Conservation (phyloP, 2,797 vertebrate genomes). For the Scolopax bukidnonensis region DNA sequence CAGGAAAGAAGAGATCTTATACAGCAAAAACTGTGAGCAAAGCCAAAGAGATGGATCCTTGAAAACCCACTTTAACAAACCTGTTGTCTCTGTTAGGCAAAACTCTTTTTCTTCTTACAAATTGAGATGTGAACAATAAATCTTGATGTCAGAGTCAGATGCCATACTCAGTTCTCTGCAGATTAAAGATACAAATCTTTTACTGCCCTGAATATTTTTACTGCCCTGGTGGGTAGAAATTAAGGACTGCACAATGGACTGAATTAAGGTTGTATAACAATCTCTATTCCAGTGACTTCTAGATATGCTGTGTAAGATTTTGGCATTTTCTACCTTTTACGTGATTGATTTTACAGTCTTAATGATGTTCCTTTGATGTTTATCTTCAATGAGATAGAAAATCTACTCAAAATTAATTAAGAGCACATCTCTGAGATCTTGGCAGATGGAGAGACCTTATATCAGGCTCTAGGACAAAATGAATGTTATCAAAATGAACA, state of each 20-base stretch:
- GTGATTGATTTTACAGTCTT: slow-evolving; percentile 31
- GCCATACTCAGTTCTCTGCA: not conserved
- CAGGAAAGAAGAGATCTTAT: not conserved
- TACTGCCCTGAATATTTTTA: not conserved
- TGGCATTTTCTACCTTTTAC: slow-evolving; percentile 16
- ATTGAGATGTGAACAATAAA: not conserved
- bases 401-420: slow-evolving; percentile 42
- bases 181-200: not conserved
- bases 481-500: not conserved
- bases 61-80: not conserved
- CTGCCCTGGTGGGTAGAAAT: not conserved
- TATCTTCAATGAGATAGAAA: slow-evolving; percentile 39
- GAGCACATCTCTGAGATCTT: not conserved
- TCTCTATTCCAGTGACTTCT: not conserved
- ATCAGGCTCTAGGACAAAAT: slow-evolving; percentile 18
- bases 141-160: not conserved
- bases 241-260: not conserved
- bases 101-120: not conserved
- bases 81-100: not conserved
- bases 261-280: not conserved
- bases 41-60: not conserved
- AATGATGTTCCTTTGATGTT: slow-evolving; percentile 1
- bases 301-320: not conserved
- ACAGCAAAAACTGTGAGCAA: not conserved
- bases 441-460: not conserved